Conservation (phyloP, 2,113 vertebrate genomes). For the Garra rufa region DNA sequence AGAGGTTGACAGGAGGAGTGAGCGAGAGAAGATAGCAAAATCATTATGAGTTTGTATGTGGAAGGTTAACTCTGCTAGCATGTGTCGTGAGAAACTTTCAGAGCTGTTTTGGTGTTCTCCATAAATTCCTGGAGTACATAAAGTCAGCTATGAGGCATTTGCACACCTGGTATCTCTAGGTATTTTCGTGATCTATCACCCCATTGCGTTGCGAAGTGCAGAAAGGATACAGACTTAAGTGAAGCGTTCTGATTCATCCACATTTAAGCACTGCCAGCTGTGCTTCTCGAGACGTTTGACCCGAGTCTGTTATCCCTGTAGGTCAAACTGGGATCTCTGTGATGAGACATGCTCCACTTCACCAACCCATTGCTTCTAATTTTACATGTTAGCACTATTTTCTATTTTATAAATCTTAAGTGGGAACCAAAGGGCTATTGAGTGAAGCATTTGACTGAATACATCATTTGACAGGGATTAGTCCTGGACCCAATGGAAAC, state of each 20-base stretch:
- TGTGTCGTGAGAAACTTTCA: neutral
- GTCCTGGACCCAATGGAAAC: neutral
- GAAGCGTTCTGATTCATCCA: neutral
- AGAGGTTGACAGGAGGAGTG: constrained; percentile 26
- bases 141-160: constrained; percentile 5
- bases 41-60: neutral
- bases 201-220: neutral
- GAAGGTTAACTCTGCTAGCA: constrained; percentile 19
- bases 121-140: neutral
- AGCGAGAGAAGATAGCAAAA: constrained; percentile 12
- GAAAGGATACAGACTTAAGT: neutral
- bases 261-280: constrained; percentile 25
- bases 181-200: neutral
- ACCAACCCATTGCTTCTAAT: neutral
- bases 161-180: neutral
- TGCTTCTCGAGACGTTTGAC: neutral
- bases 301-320: neutral
- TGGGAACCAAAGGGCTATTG: neutral
- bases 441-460: neutral
- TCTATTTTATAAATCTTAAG: neutral
- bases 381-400: neutral
- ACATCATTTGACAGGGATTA: neutral
- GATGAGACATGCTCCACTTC: neutral
- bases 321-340: neutral
- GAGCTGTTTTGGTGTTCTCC: constrained; percentile 5